A percentile compares a stretch with the other conserved stretches of the same genome.
phyloP scores from a whole-genome alignment of 1,140 invertebrate genomes.

The Drosophila setifemur region DNA sequence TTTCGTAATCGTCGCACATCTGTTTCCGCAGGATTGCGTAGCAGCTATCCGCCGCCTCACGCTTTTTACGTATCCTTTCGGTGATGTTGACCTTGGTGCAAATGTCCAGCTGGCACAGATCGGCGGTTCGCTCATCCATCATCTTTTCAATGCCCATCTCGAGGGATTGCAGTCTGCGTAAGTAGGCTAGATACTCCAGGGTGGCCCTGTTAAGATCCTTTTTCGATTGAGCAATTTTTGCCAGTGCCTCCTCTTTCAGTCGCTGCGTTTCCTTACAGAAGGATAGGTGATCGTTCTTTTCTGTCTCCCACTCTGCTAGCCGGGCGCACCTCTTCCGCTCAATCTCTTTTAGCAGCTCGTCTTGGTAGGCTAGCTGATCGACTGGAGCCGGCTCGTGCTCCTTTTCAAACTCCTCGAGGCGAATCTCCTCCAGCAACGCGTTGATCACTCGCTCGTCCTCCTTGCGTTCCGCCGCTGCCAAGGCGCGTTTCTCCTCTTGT shows the following conservation, averaged over 20 bases:
- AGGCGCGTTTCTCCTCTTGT: conserved; percentile 35
- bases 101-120: conserved; percentile 58
- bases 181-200: conserved; percentile 64
- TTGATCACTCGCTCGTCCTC: conserved; percentile 40
- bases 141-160: conserved; percentile 63
- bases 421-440: conserved; percentile 59
- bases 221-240: conserved; percentile 28
- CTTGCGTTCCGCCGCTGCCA: conserved; percentile 28
- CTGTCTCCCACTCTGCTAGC: conserved; percentile 30
- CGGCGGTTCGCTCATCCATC: conserved; percentile 63
- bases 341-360: conserved; percentile 61
- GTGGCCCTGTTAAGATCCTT: conserved; percentile 51
- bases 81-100: conserved; percentile 68
- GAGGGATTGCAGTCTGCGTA: conserved; percentile 56
- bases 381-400: conserved; percentile 3
- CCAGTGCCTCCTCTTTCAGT: conserved; percentile 47
- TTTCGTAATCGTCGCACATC: conserved; percentile 65
- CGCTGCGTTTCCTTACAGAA: conserved; percentile 52
- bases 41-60: conserved; percentile 44
- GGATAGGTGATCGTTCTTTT: conserved; percentile 50
- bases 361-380: conserved; percentile 39
- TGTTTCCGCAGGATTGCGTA: conserved; percentile 54
- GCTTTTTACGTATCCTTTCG: conserved; percentile 33
- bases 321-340: conserved; percentile 29
- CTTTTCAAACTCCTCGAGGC: conserved; percentile 61